Evolutionary conservation across 2,113 vertebrate genomes (phyloP).

Genomic region (Rhadina sibilatrix): DNA sequence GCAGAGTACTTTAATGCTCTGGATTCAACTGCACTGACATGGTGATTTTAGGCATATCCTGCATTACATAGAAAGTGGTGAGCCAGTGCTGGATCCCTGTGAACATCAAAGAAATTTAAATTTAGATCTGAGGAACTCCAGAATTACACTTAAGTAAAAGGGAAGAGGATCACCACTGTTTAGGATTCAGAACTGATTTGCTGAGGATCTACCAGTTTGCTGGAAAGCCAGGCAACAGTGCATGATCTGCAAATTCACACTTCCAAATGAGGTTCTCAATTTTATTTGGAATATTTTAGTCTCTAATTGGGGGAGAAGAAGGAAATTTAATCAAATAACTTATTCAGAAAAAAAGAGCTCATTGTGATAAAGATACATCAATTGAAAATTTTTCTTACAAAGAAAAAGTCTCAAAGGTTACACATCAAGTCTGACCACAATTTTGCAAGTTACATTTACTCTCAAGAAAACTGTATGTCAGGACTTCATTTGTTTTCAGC

Average conservation of each 20-base stretch:
- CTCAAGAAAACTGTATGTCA: neutral
- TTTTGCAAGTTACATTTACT: neutral
- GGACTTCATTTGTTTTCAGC: constrained; percentile 52
- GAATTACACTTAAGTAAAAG: neutral
- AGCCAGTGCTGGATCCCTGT: neutral
- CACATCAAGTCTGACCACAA: neutral
- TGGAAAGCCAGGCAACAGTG: neutral
- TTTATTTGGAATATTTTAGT: neutral
- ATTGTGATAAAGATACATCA: neutral
- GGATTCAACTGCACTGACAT: neutral
- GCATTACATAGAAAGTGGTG: neutral
- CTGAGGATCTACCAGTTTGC: neutral
- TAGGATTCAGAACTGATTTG: neutral
- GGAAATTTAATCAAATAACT: neutral
- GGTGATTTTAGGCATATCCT: neutral
- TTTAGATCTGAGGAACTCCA: neutral
- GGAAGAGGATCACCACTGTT: neutral
- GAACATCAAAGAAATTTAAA: neutral
- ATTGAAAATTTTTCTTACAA: neutral
- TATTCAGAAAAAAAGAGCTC: neutral
- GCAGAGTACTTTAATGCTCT: neutral
- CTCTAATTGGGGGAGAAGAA: neutral
- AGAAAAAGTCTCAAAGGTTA: neutral
- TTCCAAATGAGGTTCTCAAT: neutral
- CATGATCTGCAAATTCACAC: neutral